Evolutionary conservation across 1,140 invertebrate genomes (phyloP), one percentile per base, ranked within the genome.

Genomic region (Cylas formicarius): DNA sequence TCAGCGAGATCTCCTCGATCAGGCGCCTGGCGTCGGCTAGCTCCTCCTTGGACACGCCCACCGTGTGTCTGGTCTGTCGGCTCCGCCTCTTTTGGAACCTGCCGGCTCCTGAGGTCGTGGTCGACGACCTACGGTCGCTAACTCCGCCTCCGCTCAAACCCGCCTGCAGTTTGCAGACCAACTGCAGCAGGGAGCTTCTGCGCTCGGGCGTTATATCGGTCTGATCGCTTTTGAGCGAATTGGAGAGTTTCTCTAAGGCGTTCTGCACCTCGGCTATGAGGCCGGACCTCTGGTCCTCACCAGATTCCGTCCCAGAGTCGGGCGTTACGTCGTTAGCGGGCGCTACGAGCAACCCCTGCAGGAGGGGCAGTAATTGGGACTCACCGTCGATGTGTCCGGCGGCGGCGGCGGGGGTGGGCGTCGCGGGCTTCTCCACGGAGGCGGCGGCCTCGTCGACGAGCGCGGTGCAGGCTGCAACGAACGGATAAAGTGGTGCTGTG

Each of bases 31-130:
- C 86, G 47, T 80, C 74, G 1, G 78, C 82, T 17, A 90, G 63
- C 53, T 90, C 86, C 58, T 87, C 84, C 1, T 73, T 70, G 3
- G 80, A 86, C 1, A 89, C 86, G 11, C 83, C 85, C 3, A 90
- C 83, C 0, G 86, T 90, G 56, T 89, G 83, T 2, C 86, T 70
- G 21, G 75, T 74, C 20, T 72, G 70, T 22, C 76, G 70, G 40
- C 67, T 65, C 51, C 60, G 58, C 16, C 71, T 67, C 2, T 61
- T 63, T 34, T 55, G 50, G 11, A 56, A 49, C 28, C 52, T 22
- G 20, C 48, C 47, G 9, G 23, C 44, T 21, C 26, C 37, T 26
- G 26, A 44, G 22, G 40, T 52, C 57, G 49, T 64, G 40, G 64
- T 16, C 65, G 67, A 39, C 9, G 46, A 19, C 2, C 46, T 16